Base-by-base conservation (phyloP, 1,140 invertebrate species). In the Antheraea pernyi region DNA sequence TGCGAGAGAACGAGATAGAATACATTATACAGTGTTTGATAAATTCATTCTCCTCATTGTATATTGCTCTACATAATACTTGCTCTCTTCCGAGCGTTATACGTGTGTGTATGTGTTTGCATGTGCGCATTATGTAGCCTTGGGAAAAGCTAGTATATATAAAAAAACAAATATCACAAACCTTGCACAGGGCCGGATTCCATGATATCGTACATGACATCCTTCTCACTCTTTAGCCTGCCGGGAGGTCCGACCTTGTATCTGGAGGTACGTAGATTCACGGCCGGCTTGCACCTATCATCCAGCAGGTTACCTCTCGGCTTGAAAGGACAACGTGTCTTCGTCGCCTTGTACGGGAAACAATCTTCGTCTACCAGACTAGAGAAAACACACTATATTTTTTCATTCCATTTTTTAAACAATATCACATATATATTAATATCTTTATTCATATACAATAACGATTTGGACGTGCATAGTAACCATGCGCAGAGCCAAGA, bases 101-200 rank as follows among this genome's bases (percentile, higher is more conserved):
- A 30, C 22, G 22, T 30, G 4, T 30, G 22, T 30, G 22, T 30
- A 30, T 30, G 22, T 30, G 22, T n/a, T n/a, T n/a, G n/a, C n/a
- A n/a, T n/a, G n/a, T n/a, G n/a, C n/a, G n/a, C n/a, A n/a, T n/a
- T n/a, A n/a, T n/a, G n/a, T n/a, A n/a, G n/a, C n/a, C n/a, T n/a
- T n/a, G n/a, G n/a, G 22, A 4, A 30, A 2, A 30, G 22, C 22
- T 30, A 30, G 22, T 4, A 30, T 30, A 30, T 30, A 30, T 2
- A 30, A 1, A 30, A 30, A 30, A 16, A 53, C 1, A 6, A 42
- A 10, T 42, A 11, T 42, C 16, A 76, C 83, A 73, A 59, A 98
- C 97, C 97, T 95, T 99, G 98, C 0, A 99, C 97, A n/a, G 98
- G 98, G 69, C 98, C 98, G 60, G 97, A 98, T 19, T 95, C 95